Evolutionary conservation across 2,113 vertebrate genomes (phyloP).

Genomic region (Stegostoma tigrinum): DNA sequence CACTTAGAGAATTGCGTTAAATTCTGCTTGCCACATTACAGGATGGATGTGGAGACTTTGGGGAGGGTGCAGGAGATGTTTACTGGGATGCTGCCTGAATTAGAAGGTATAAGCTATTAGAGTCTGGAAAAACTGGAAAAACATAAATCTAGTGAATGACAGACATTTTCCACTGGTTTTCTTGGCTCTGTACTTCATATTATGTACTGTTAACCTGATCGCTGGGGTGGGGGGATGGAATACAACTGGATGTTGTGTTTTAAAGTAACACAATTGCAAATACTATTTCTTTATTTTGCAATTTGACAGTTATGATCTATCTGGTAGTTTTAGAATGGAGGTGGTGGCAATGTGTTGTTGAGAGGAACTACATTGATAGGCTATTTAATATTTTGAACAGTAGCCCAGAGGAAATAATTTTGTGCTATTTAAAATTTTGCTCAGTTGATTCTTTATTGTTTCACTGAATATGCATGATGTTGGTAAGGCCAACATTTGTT

Average conservation of each 20-base stretch:
- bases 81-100: no score
- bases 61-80: no score
- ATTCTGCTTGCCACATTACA: no score
- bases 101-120: no score
- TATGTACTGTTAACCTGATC: background rate
- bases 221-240: background rate
- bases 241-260: background rate
- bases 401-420: background rate
- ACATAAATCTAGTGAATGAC: background rate
- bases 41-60: no score
- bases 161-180: background rate
- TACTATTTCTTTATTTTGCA: background rate
- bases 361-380: background rate
- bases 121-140: no score
- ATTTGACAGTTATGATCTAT: background rate
- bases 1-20: no score
- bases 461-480: no score
- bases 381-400: background rate
- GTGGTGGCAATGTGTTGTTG: background rate
- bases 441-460: background rate
- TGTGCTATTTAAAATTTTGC: background rate
- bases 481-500: no score
- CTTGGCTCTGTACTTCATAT: background rate
- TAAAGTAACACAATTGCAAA: background rate
- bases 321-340: background rate